Conservation (phyloP, 2,888 invertebrate genomes). For the Nemoura dubitans region DNA sequence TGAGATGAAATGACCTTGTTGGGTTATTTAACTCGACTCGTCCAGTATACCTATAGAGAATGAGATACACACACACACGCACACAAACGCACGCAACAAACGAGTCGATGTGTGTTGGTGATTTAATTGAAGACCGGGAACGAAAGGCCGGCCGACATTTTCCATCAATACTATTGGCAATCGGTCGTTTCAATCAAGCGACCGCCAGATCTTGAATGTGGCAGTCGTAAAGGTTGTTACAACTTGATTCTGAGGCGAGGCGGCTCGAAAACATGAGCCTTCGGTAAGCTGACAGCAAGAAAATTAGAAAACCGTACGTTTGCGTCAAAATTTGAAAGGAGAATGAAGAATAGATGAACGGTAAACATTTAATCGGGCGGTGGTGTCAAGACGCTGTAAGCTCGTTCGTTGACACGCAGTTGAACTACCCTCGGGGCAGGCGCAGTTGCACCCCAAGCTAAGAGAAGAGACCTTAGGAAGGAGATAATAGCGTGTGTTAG, state of each 20-base stretch:
- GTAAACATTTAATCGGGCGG: not conserved
- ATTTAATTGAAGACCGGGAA: not conserved
- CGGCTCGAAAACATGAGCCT: not conserved
- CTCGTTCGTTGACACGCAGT: not conserved
- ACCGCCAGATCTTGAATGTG: not conserved
- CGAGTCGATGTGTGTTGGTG: not conserved
- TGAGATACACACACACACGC: not conserved
- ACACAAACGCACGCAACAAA: slow-evolving; percentile 3
- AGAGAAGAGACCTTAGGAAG: not conserved
- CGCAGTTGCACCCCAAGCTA: not conserved
- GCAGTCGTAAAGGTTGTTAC: slow-evolving; percentile 3
- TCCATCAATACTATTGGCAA: not conserved
- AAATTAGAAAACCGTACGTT: not conserved
- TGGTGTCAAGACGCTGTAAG: not conserved
- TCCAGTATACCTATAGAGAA: not conserved
- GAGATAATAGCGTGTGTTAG: not conserved
- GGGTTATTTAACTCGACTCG: not conserved
- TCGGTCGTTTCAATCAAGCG: not conserved
- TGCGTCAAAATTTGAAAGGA: not conserved
- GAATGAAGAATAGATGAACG: no score
- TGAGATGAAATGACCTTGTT: slow-evolving; percentile 3
- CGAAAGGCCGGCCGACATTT: not conserved
- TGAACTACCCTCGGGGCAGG: not conserved
- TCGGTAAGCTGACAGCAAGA: not conserved
- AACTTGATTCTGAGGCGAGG: not conserved